Evolutionary conservation across 2,888 invertebrate genomes (phyloP).

Genomic region (Drosophila prostipennis): DNA sequence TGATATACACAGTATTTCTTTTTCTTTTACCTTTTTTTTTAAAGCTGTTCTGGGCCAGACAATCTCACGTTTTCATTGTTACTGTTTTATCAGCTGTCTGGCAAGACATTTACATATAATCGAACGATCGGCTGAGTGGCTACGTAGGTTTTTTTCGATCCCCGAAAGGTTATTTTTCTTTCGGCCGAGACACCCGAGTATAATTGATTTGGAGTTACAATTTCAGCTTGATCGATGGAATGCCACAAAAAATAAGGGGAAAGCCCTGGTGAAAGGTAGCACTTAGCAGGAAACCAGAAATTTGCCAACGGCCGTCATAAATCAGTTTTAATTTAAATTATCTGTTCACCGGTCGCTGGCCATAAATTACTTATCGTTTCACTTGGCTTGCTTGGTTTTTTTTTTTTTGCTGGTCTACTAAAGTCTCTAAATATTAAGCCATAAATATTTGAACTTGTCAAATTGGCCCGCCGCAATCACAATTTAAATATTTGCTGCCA

Average conservation of each 20-base stretch:
- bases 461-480: constrained; percentile 26
- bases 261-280: constrained; percentile 15
- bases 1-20: constrained; percentile 1
- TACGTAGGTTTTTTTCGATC: neutral
- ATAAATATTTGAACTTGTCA: constrained; percentile 38
- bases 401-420: neutral
- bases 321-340: constrained; percentile 28
- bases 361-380: constrained; percentile 31
- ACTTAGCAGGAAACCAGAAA: constrained; percentile 9
- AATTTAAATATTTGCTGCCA: constrained; percentile 28
- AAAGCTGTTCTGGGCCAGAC: constrained; percentile 11
- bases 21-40: neutral
- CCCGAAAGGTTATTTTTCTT: neutral
- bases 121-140: neutral
- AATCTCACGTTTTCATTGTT: constrained; percentile 25
- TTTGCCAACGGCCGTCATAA: constrained; percentile 25
- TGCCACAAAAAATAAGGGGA: neutral
- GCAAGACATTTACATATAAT: constrained; percentile 9
- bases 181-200: neutral
- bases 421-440: constrained; percentile 23
- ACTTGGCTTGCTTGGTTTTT: neutral
- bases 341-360: constrained; percentile 6
- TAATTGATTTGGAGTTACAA: constrained; percentile 14
- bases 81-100: constrained; percentile 38
- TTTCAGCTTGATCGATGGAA: constrained; percentile 17